Conservation (phyloP, 2,113 vertebrate species). For the Brienomyrus longianalis region DNA sequence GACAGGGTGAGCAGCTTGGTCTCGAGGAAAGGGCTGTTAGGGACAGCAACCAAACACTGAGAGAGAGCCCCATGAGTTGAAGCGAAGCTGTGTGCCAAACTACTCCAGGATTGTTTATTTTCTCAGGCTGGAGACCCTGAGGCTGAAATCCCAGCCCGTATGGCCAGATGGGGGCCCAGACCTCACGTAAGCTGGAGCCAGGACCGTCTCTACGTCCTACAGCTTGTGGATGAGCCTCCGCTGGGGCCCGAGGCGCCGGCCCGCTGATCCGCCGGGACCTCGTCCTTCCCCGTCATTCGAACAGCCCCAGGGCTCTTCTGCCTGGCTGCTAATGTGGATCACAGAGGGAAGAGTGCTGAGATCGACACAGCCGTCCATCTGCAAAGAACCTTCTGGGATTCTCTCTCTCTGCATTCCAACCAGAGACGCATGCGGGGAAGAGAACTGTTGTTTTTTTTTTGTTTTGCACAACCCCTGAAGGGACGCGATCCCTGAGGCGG, state of each 20-base stretch:
- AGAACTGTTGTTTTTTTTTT: neutral
- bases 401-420: neutral
- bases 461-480: neutral
- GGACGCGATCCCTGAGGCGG: neutral
- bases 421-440: neutral
- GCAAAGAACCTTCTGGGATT: neutral
- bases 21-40: neutral
- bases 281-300: neutral
- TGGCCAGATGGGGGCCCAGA: neutral
- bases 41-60: neutral
- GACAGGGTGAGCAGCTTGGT: neutral
- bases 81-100: neutral
- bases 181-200: neutral
- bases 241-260: neutral
- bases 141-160: neutral
- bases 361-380: neutral
- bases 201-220: neutral
- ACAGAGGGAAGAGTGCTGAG: conserved; percentile 5
- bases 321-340: conserved; percentile 6
- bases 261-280: neutral
- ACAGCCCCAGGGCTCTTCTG: neutral
- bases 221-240: neutral
- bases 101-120: conserved; percentile 11
- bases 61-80: neutral
- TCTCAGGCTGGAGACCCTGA: neutral